phyloP scores from a whole-genome alignment of 2,113 vertebrate genomes.

The Meleagris gallopavo region DNA sequence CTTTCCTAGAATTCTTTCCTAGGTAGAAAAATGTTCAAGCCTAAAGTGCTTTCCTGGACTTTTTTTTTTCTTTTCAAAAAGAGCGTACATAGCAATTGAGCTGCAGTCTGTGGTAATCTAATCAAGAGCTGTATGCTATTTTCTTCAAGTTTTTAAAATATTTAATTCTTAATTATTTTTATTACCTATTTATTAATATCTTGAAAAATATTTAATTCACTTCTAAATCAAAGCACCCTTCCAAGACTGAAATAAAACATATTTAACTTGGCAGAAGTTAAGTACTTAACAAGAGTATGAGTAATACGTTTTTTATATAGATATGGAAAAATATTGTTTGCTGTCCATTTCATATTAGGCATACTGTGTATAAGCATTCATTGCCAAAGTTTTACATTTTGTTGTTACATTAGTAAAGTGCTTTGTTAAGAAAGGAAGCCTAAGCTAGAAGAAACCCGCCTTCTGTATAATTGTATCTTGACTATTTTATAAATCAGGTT shows the following conservation, averaged over 20 bases:
- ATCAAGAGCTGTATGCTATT: neutral
- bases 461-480: neutral
- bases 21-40: neutral
- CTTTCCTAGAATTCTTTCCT: neutral
- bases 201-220: neutral
- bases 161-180: neutral
- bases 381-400: neutral
- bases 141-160: neutral
- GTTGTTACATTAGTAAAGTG: neutral
- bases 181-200: neutral
- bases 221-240: neutral
- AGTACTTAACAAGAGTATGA: neutral
- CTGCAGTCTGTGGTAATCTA: neutral
- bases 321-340: neutral
- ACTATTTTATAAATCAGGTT: conserved; percentile 1
- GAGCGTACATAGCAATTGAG: neutral
- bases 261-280: neutral
- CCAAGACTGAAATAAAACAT: neutral
- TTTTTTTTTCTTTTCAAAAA: neutral
- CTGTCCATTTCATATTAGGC: neutral
- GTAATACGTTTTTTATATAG: neutral
- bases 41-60: neutral
- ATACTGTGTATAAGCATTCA: neutral
- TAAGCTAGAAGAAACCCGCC: neutral
- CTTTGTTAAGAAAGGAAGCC: neutral